Conservation (phyloP, 2,113 vertebrate species). For the Cinclus mexicanus region DNA sequence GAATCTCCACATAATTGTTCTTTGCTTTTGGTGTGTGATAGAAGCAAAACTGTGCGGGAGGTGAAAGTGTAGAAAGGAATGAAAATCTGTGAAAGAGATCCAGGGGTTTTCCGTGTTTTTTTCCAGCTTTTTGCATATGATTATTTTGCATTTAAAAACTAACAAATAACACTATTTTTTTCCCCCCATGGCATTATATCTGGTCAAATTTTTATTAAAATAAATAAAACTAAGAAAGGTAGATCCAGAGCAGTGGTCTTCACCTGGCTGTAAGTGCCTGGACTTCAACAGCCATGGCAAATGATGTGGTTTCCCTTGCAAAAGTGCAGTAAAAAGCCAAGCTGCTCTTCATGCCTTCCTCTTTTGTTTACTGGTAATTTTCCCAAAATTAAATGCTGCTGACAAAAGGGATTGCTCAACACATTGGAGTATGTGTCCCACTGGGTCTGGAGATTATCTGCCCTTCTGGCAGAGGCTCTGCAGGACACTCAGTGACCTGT, state of each 20-base stretch:
- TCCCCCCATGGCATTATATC: neutral
- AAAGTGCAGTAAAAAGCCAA: neutral
- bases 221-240: neutral
- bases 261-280: neutral
- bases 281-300: accelerated
- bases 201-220: neutral
- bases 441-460: neutral
- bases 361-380: neutral
- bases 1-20: neutral
- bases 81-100: neutral
- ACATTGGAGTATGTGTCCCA: accelerated
- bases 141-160: neutral
- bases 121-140: neutral
- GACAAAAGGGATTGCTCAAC: neutral
- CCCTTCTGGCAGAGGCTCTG: neutral
- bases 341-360: neutral
- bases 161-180: neutral
- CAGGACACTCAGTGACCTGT: accelerated
- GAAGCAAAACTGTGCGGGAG: neutral
- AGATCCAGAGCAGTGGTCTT: neutral
- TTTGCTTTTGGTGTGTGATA: neutral
- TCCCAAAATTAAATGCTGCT: neutral
- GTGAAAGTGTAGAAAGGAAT: neutral
- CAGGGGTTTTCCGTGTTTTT: neutral
- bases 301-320: neutral